Base-by-base conservation (phyloP, 2,888 invertebrate genomes). In the Lasioglossum vierecki region DNA sequence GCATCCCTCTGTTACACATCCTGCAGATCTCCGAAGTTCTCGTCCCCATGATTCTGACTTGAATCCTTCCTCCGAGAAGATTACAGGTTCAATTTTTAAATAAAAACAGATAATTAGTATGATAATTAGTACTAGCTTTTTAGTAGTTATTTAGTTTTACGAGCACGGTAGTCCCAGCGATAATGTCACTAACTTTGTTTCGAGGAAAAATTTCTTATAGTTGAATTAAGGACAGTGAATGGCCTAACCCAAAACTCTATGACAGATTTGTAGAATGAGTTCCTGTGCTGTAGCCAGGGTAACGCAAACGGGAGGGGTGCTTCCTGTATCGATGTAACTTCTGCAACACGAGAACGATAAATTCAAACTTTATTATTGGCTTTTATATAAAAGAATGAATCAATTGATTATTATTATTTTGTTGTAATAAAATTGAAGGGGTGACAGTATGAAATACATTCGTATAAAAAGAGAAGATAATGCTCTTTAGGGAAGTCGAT, bases 1-100 rank as follows among this genome's bases (percentile, higher is more conserved):
- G 92, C 73, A 93, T 85, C 6, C 93, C 93, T 30, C 89, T 92
- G 85, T 93, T 94, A 88, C 94, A 94, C 93, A 93, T 94, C 83
- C 92, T 91, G 83, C 94, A 95, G 68, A 92, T 92, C 46, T 93
- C 92, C 44, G 91, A 91, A 53, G 89, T 90, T 84, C 87, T 93
- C 77, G 92, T 91, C 49, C 92, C 82, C 94, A 95, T 94, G 83
- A 87, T 90, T 68, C 9, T 11, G 72, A 49, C 53, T 74, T 22
- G n/a, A 11, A 3, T 26, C 1, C 22, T 30, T 26, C 6, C 1
- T 30, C 18, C 1, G n/a, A n/a, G 15, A 53, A 13, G 11, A 46
- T 80, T 22, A 18, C 57, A 30, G n/a, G 3, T 44, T 4, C 41
- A 30, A 6, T 60, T 77, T 26, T 41, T 18, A 0, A n/a, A 39